Percentiles rank a stretch among this genome's conserved stretches.
Conservation (phyloP, 1,140 invertebrate genomes). For the Muscidifurax raptorellus region DNA sequence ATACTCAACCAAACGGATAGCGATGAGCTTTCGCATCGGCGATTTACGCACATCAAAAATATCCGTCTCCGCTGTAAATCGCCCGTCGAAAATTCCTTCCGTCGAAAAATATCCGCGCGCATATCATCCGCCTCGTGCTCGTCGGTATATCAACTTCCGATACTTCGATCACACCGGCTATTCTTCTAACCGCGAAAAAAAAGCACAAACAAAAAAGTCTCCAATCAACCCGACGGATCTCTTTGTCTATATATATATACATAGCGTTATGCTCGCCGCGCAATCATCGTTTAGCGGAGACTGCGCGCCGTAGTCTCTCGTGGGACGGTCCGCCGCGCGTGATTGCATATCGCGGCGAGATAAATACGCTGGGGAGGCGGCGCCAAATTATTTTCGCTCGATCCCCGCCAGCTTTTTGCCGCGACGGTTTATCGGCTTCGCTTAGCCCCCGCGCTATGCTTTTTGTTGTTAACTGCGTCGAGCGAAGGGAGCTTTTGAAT, state of each 20-base stretch:
- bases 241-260: not conserved
- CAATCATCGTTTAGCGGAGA: constrained; percentile 23
- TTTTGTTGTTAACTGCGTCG: not conserved
- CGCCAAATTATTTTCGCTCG: constrained; percentile 20
- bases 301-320: not conserved
- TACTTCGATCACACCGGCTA: not conserved
- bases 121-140: not conserved
- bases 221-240: not conserved
- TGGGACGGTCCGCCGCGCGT: not conserved
- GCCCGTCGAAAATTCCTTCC: not conserved
- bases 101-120: not conserved
- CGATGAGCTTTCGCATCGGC: too few relatives aligned
- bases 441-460: not conserved
- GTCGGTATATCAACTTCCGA: not conserved
- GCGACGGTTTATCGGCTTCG: not conserved
- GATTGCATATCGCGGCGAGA: constrained; percentile 32
- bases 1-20: too few relatives aligned
- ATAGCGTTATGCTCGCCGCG: not conserved
- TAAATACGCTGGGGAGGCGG: constrained; percentile 9
- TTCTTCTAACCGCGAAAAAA: not conserved
- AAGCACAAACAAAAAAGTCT: not conserved
- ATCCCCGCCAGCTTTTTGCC: not conserved
- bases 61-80: not conserved
- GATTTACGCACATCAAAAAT: not conserved
- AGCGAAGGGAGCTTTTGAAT: not conserved